These are phyloP conservation scores for Sinhomidia bicolor DNA, from an alignment of 2,888 invertebrate species.

Conservation along the genomic window DNA sequence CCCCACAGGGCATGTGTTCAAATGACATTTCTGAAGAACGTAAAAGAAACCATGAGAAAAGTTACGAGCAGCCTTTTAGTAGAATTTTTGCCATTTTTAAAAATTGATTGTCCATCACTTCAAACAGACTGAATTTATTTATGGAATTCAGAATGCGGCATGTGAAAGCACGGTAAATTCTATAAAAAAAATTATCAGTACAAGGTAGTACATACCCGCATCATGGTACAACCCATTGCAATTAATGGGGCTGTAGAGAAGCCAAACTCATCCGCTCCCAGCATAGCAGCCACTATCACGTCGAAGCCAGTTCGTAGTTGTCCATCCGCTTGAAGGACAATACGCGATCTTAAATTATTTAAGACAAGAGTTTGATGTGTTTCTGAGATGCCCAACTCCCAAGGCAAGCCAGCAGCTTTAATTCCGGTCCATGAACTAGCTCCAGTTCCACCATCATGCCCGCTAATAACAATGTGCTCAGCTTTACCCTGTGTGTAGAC, in stretches of 20 bases:
- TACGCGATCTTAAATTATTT: slow-evolving; percentile 95
- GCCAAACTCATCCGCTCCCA: slow-evolving; percentile 99
- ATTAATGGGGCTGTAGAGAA: slow-evolving; percentile 99
- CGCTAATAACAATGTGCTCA: slow-evolving; percentile 99
- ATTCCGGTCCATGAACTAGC: slow-evolving; percentile 99
- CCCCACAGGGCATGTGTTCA: slow-evolving; percentile 99
- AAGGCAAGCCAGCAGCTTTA: slow-evolving; percentile 98
- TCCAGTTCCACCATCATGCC: slow-evolving; percentile 99
- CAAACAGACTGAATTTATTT: too few species aligned
- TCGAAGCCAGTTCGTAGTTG: slow-evolving; percentile 98
- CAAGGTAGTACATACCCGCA: slow-evolving; percentile 85
- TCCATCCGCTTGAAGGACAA: slow-evolving; percentile 98
- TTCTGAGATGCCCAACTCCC: slow-evolving; percentile 99
- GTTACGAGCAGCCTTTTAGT: neutral
- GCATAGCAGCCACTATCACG: slow-evolving; percentile 95
- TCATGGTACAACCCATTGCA: slow-evolving; percentile 99
- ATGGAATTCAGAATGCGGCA: neutral
- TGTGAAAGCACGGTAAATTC: too few species aligned
- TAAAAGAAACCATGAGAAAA: neutral
- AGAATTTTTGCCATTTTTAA: too few species aligned
- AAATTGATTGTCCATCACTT: too few species aligned
- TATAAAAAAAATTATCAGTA: too few species aligned
- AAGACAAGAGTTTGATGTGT: slow-evolving; percentile 98
- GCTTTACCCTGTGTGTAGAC: slow-evolving; percentile 93
- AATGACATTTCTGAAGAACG: slow-evolving; percentile 91